Percentiles rank a stretch among this genome's conserved stretches.
Evolutionary conservation across 2,888 invertebrate genomes (phyloP).

Genomic region (Caenorhabditis sp.): DNA sequence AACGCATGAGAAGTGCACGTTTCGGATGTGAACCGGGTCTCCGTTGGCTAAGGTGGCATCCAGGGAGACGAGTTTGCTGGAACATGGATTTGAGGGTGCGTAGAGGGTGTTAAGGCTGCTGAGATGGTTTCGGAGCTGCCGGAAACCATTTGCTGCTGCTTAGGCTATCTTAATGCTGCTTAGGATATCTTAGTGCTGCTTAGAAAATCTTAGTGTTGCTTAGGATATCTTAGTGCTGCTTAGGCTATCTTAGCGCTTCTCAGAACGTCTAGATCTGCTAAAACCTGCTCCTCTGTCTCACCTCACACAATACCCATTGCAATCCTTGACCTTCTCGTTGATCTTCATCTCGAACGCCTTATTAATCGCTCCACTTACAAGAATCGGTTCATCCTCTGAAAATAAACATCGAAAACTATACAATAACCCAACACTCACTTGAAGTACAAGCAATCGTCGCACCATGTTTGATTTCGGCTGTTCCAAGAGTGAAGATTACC

Average conservation of each 20-base stretch:
- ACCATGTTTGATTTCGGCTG: not conserved
- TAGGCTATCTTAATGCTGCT: too few relatives aligned
- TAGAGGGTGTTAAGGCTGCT: too few relatives aligned
- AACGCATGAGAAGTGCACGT: conserved; percentile 57
- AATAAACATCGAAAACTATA: too few relatives aligned
- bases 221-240: too few relatives aligned
- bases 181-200: too few relatives aligned
- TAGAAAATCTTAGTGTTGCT: too few relatives aligned
- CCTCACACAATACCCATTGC: conserved; percentile 63
- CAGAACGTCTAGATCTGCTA: not conserved
- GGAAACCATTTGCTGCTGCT: too few relatives aligned
- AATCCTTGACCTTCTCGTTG: conserved; percentile 54
- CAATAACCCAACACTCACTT: too few relatives aligned
- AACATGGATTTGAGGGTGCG: not conserved
- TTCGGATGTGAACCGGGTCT: conserved; percentile 50
- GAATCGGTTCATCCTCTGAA: conserved; percentile 60
- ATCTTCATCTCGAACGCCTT: conserved; percentile 52
- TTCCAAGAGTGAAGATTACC: not conserved
- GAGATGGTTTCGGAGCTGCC: too few relatives aligned
- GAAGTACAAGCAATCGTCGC: conserved; percentile 29
- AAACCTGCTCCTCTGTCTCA: conserved; percentile 1
- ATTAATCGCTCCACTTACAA: conserved; percentile 49
- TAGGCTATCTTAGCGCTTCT: too few relatives aligned
- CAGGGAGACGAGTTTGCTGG: conserved; percentile 47
- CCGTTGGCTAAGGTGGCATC: conserved; percentile 54